Evolutionary conservation across 1,140 invertebrate genomes (phyloP).

Genomic region (Acromyrmex heyeri): DNA sequence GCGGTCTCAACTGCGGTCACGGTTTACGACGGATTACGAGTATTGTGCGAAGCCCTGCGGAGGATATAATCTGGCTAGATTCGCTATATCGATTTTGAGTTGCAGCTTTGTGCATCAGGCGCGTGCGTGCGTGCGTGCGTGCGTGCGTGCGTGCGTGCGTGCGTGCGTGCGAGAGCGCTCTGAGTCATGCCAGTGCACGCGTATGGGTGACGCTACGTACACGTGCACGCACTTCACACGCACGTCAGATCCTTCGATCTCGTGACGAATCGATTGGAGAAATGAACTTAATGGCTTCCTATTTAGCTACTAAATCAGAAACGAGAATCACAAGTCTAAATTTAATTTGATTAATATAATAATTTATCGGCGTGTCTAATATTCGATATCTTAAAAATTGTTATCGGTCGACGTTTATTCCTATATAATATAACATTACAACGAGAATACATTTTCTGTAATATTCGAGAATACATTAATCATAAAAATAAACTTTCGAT

Average conservation of each 20-base stretch:
- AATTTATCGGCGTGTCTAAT: not conserved
- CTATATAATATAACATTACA: not conserved
- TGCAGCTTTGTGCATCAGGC: conserved; percentile 79
- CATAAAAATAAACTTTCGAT: not conserved
- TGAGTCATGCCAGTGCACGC: conserved; percentile 64
- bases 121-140: conserved; percentile 69
- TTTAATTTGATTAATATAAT: conserved; percentile 3
- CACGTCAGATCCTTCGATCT: conserved; percentile 49
- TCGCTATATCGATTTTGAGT: conserved; percentile 86
- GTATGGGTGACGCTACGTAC: not conserved
- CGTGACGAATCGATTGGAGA: conserved; percentile 55
- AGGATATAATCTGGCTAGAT: conserved; percentile 86
- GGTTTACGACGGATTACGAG: conserved; percentile 81
- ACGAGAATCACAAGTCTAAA: not conserved
- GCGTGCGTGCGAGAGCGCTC: conserved; percentile 38
- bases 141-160: conserved; percentile 71
- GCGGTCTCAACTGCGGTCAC: conserved; percentile 76
- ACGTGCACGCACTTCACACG: conserved; percentile 22
- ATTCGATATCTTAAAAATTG: conserved; percentile 27
- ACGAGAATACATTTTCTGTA: not conserved
- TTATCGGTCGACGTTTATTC: not conserved
- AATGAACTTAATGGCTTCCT: conserved; percentile 42
- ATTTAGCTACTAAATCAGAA: conserved; percentile 4
- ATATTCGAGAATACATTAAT: conserved; percentile 28
- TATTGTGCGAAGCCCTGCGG: conserved; percentile 84